phyloP scores from a whole-genome alignment of 1,140 invertebrate species.

The Drosophila tani region DNA sequence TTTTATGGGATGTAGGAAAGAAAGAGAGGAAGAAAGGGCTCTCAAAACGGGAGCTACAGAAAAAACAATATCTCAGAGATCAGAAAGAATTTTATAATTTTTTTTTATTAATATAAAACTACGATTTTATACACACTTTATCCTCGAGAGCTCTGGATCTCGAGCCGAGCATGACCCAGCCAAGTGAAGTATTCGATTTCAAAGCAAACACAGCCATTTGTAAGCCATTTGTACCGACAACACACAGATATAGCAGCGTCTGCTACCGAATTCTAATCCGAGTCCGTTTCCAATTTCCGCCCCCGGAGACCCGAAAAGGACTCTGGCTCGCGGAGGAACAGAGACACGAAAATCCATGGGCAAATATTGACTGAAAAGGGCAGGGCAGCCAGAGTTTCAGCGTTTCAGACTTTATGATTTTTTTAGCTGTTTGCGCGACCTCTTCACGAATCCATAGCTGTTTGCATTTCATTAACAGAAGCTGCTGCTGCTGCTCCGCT shows the following conservation, averaged over 20 bases:
- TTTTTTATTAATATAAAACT: too few relatives aligned
- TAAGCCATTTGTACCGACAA: conserved; percentile 72
- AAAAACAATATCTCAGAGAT: not conserved
- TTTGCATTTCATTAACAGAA: conserved; percentile 82
- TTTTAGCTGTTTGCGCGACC: conserved; percentile 77
- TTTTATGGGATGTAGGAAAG: conserved; percentile 61
- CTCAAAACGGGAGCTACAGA: conserved; percentile 10
- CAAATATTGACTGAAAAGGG: conserved; percentile 64
- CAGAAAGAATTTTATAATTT: not conserved
- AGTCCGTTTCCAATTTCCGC: conserved; percentile 59
- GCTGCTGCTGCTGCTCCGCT: conserved; percentile 40
- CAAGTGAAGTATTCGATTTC: conserved; percentile 63
- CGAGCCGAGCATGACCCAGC: conserved; percentile 24
- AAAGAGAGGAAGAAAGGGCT: not conserved
- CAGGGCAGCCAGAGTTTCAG: conserved; percentile 24
- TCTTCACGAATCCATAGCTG: conserved; percentile 70
- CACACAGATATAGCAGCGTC: conserved; percentile 28
- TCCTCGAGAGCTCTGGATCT: not conserved
- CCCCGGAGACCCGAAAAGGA: conserved; percentile 31
- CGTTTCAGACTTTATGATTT: conserved; percentile 72
- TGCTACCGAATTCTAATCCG: conserved; percentile 47
- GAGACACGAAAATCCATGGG: conserved; percentile 63
- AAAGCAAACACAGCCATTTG: conserved; percentile 74
- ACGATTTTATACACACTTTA: too few relatives aligned
- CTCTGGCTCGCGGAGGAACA: conserved; percentile 3